Evolutionary conservation across 2,888 invertebrate species (phyloP).

Genomic region (Lepeophtheirus nordmannii): DNA sequence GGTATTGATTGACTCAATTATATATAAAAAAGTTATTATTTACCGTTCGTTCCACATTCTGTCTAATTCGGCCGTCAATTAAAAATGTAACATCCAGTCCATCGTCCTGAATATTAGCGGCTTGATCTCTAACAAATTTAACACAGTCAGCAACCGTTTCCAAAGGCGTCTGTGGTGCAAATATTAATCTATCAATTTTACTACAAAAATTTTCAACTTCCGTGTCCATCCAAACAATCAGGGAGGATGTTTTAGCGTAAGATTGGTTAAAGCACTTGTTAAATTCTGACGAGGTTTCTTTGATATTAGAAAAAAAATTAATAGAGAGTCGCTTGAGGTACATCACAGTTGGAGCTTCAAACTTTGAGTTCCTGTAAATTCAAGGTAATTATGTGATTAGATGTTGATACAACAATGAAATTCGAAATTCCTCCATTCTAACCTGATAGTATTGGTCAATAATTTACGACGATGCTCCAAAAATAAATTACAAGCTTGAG

Average conservation of each 20-base stretch:
- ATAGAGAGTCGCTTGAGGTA: constrained; percentile 66
- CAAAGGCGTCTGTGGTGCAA: constrained; percentile 70
- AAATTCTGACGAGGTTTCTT: constrained; percentile 58
- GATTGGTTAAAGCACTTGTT: constrained; percentile 49
- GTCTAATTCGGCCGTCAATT: constrained; percentile 65
- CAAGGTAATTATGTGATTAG: background rate
- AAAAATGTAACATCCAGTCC: constrained; percentile 85
- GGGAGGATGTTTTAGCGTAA: background rate
- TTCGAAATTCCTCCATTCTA: background rate
- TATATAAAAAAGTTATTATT: background rate
- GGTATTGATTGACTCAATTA: no score
- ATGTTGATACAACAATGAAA: background rate
- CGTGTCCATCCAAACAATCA: constrained; percentile 32
- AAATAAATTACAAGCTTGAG: constrained; percentile 65
- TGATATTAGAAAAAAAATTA: constrained; percentile 65
- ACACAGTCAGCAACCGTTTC: constrained; percentile 73
- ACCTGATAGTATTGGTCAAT: constrained; percentile 39
- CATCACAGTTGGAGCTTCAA: constrained; percentile 59
- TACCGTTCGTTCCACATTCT: constrained; percentile 47
- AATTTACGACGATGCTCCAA: constrained; percentile 63
- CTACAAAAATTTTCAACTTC: constrained; percentile 62
- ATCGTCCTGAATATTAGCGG: constrained; percentile 44
- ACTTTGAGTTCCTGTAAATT: constrained; percentile 35
- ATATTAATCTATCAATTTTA: constrained; percentile 69
- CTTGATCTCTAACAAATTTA: constrained; percentile 57